Base-by-base conservation (phyloP, 2,113 vertebrate genomes). In the Pao palembangensis region DNA sequence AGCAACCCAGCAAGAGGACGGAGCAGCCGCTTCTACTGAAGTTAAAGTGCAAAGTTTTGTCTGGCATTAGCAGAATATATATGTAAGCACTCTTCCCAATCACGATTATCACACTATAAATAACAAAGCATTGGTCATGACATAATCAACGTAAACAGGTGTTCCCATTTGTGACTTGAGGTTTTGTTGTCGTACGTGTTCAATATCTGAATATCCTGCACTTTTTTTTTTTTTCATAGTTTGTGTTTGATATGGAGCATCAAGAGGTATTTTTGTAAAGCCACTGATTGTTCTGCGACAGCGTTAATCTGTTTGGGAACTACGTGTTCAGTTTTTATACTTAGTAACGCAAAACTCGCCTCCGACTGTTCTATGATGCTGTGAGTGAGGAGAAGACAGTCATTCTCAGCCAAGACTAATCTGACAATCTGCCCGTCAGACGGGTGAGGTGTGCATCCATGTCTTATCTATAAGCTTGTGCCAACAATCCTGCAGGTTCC, bases 221-320 rank as follows among this genome's bases (percentile, higher is more conserved):
- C 58, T 75, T 60, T 62, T 57, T 52, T 62, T 57, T 52, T 23
- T 41, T 50, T 53, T 55, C 54, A 74, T 73, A 41, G 58, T 19
- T 64, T 0, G 65, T 79, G 72, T 79, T 82, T 79, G 20, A 28
- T 79, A 73, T 81, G 61, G 15, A 66, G 49, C 65, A 73, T 71
- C 15, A 55, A 55, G 62, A 73, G 58, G 54, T 82, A 80, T 82
- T 85, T 83, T 83, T 88, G 70, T 80, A 82, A 86, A 81, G 43
- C 64, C 71, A 61, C 73, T 62, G 73, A 76, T 65, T 78, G 70
- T 56, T 76, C 64, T 62, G n/a, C 53, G 42, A 62, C 1, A 6
- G 41, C 49, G 77, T 80, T 76, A 75, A 73, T 80, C 68, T 51
- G 68, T 72, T 70, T 72, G 62, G 25, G 19, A 67, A 49, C 42